Percentiles rank a stretch among this genome's conserved stretches.
These are phyloP conservation scores for Pangasius krempfi DNA, from an alignment of 2,797 vertebrate species.

Conservation along the genomic window DNA sequence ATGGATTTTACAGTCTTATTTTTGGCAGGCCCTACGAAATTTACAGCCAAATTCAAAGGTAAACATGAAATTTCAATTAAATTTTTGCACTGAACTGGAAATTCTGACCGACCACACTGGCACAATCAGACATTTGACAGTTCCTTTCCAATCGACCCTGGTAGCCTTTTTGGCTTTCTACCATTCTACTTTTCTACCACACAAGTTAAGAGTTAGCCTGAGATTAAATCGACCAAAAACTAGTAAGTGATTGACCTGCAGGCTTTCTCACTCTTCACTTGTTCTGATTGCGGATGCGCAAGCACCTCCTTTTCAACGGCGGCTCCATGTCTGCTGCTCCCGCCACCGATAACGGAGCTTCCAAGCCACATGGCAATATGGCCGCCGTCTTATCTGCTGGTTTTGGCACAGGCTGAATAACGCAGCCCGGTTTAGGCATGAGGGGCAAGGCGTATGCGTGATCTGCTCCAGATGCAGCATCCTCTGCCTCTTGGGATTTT, in stretches of 20 bases:
- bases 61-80: background rate
- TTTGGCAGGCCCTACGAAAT: background rate
- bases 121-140: background rate
- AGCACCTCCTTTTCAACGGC: conserved; percentile 97
- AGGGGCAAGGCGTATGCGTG: conserved; percentile 92
- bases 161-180: background rate
- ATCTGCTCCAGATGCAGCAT: conserved; percentile 89
- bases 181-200: background rate
- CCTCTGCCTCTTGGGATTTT: conserved; percentile 85
- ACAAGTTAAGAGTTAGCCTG: background rate
- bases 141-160: background rate
- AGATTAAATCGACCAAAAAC: background rate
- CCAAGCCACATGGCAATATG: conserved; percentile 90
- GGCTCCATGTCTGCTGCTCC: conserved; percentile 94
- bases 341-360: conserved; percentile 84
- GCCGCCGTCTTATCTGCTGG: conserved; percentile 88
- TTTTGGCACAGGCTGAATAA: conserved; percentile 99
- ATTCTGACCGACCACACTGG: background rate
- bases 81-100: background rate
- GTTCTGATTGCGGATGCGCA: conserved; percentile 99
- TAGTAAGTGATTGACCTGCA: conserved; percentile 32
- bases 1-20: background rate
- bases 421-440: conserved; percentile 91
- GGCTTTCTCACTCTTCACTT: conserved; percentile 79
- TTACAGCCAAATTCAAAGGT: background rate